These are phyloP conservation scores for Thalassoma bifasciatum DNA, from an alignment of 2,113 vertebrate species.

Conservation along the genomic window DNA sequence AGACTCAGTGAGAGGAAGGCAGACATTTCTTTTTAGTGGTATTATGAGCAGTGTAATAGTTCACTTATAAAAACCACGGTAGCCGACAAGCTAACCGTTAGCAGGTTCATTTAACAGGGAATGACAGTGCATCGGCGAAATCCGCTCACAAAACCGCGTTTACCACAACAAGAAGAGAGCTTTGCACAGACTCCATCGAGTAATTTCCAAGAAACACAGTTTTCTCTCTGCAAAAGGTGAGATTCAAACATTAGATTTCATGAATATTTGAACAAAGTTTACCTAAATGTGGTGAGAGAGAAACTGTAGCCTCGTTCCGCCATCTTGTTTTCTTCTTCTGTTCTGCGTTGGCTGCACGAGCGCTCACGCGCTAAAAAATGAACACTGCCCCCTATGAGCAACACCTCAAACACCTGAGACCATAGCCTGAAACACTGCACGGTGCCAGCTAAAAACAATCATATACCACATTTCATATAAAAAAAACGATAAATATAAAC, in stretches of 20 bases:
- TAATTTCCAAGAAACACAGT: accelerated
- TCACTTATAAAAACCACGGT: neutral
- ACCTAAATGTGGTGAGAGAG: constrained; percentile 98
- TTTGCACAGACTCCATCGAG: accelerated
- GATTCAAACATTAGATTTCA: neutral
- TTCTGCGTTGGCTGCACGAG: neutral
- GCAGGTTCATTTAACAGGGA: constrained; percentile 63
- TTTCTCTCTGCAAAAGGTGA: accelerated
- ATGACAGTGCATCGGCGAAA: constrained; percentile 73
- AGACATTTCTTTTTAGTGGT: accelerated
- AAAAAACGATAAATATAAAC: no score
- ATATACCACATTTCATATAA: no score
- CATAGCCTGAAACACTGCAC: no score
- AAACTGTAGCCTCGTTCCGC: constrained; percentile 98
- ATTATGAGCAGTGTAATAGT: accelerated
- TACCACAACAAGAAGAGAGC: accelerated
- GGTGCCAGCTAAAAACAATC: no score
- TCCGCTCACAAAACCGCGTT: neutral
- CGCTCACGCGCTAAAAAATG: neutral
- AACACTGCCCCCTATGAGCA: constrained; percentile 26
- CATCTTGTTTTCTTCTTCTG: constrained; percentile 85
- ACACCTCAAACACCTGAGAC: neutral
- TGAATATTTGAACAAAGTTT: constrained; percentile 50
- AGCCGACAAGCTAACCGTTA: constrained; percentile 58
- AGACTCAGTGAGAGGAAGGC: no score